Conservation (phyloP, 2,888 invertebrate species). For the Nomada ferruginata region DNA sequence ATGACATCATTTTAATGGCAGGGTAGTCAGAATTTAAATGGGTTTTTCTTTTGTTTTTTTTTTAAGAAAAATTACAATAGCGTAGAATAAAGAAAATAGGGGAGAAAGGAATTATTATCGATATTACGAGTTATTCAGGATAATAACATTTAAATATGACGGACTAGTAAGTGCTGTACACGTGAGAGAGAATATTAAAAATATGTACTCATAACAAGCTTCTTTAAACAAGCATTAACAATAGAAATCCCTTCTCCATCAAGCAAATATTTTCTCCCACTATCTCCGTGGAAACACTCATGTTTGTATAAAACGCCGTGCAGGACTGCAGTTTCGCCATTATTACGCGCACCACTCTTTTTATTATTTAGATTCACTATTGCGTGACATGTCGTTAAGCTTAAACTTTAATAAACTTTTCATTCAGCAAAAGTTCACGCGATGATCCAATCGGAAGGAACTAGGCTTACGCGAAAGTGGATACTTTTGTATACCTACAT, state of each 20-base stretch:
- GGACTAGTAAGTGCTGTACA: no score
- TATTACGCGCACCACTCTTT: constrained; percentile 60
- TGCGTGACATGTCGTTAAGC: no score
- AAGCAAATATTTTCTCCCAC: constrained; percentile 74
- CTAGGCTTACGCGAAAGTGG: constrained; percentile 1
- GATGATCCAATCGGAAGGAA: background rate
- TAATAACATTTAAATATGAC: background rate
- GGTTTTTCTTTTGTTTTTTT: no score
- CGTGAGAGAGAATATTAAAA: no score
- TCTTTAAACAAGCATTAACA: constrained; percentile 8
- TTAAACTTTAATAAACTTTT: no score
- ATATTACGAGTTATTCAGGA: no score
- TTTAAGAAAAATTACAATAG: no score
- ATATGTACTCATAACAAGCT: background rate
- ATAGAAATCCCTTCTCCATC: constrained; percentile 64
- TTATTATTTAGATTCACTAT: background rate
- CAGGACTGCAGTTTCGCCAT: constrained; percentile 71
- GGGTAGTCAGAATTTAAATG: background rate
- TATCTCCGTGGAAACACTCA: constrained; percentile 78
- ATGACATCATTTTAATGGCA: constrained; percentile 4
- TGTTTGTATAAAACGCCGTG: constrained; percentile 81
- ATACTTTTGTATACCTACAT: background rate
- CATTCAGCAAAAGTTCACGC: no score
- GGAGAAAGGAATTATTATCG: no score
- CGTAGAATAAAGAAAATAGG: no score